phyloP scores from a whole-genome alignment of 2,888 invertebrate genomes.

The Pollenia amentaria region DNA sequence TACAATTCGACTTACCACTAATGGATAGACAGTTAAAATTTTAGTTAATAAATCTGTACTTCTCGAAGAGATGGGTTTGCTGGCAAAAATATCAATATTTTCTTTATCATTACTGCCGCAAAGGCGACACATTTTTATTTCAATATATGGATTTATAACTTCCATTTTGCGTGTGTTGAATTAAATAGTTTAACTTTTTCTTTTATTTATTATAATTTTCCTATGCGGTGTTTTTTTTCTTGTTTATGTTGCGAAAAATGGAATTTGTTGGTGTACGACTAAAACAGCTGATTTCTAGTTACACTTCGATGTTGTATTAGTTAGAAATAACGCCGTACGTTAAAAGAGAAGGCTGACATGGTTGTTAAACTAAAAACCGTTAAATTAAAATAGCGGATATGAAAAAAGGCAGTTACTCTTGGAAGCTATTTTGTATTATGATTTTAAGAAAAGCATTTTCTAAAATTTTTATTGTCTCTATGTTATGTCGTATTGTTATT shows the following conservation, averaged over 20 bases:
- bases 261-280: slow-evolving; percentile 62
- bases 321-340: slow-evolving; percentile 22
- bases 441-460: no score
- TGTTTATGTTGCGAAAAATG: slow-evolving; percentile 53
- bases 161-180: slow-evolving; percentile 37
- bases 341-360: neutral
- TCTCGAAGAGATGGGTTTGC: slow-evolving; percentile 66
- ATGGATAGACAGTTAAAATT: slow-evolving; percentile 79
- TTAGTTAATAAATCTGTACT: slow-evolving; percentile 76
- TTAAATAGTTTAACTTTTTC: neutral
- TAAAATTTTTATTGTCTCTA: no score
- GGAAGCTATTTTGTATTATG: no score
- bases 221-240: slow-evolving; percentile 65
- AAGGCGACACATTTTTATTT: slow-evolving; percentile 79
- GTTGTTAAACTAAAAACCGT: neutral
- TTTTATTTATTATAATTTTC: slow-evolving; percentile 55
- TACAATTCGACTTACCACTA: slow-evolving; percentile 75
- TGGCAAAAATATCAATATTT: slow-evolving; percentile 77
- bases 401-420: neutral
- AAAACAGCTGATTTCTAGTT: slow-evolving; percentile 48
- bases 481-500: no score
- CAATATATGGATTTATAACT: slow-evolving; percentile 14
- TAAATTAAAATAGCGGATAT: slow-evolving; percentile 29
- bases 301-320: neutral
- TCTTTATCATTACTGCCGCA: slow-evolving; percentile 78